phyloP scores from a whole-genome alignment of 1,140 invertebrate species.

The Scaptomyza hsui region DNA sequence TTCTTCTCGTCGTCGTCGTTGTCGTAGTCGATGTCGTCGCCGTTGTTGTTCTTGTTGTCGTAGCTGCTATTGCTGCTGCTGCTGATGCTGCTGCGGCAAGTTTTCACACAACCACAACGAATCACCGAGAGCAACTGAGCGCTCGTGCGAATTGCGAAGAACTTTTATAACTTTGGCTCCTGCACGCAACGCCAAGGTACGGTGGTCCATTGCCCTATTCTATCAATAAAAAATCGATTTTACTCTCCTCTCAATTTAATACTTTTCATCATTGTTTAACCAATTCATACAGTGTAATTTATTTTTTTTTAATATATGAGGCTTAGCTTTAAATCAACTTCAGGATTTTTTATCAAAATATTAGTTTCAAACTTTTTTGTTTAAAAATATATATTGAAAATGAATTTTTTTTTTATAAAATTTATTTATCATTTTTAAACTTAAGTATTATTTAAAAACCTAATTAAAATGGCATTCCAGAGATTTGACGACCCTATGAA shows the following conservation, averaged over 20 bases:
- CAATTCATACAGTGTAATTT: no score
- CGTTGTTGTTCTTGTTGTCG: constrained; percentile 30
- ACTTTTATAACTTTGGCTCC: constrained; percentile 73
- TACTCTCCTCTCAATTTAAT: not conserved
- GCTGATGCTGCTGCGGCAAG: constrained; percentile 50
- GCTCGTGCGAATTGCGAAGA: constrained; percentile 72
- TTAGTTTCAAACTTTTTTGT: no score
- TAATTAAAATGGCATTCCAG: no score
- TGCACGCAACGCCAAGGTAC: constrained; percentile 41
- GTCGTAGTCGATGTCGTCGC: not conserved
- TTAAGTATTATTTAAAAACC: no score
- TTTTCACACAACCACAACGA: constrained; percentile 77
- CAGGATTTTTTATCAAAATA: no score
- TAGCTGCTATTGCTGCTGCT: constrained; percentile 47
- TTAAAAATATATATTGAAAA: no score
- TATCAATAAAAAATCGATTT: not conserved
- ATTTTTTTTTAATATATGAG: no score
- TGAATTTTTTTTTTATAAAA: no score
- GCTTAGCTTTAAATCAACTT: no score
- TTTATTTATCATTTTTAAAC: no score
- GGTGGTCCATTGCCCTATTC: constrained; percentile 15
- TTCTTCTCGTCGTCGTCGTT: constrained; percentile 12
- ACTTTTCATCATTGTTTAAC: not conserved
- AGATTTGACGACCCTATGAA: no score
- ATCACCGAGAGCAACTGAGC: constrained; percentile 81